Conservation (phyloP, 1,140 invertebrate genomes). For the Brachionus rubens region DNA sequence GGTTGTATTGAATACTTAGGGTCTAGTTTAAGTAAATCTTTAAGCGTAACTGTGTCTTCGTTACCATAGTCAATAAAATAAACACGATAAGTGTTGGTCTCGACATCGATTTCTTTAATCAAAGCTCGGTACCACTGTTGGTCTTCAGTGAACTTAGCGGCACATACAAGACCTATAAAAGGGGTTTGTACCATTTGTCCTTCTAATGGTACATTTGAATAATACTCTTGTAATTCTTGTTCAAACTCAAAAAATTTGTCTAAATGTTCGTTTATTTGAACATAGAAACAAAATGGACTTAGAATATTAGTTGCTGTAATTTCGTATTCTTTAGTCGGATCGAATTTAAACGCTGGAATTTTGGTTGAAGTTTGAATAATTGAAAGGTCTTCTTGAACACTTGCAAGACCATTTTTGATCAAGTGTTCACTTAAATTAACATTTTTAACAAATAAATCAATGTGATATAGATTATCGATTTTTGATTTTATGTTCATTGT, state of each 20-base stretch:
- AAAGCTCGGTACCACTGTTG: conserved; percentile 34
- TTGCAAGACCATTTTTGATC: background rate
- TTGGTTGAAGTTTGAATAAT: background rate
- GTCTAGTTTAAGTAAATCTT: background rate
- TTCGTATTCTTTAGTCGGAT: background rate
- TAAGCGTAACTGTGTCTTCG: background rate
- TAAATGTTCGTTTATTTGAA: background rate
- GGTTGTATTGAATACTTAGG: background rate
- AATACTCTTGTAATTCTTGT: background rate
- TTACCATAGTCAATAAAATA: conserved; percentile 43
- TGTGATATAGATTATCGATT: conserved; percentile 1
- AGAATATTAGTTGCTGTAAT: background rate
- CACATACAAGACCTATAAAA: background rate
- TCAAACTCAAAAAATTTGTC: background rate
- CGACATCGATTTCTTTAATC: conserved; percentile 4
- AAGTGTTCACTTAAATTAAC: background rate
- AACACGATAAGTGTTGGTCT: background rate
- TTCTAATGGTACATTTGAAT: conserved; percentile 13
- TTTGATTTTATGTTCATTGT: conserved; percentile 7
- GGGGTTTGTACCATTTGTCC: background rate
- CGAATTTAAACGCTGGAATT: background rate
- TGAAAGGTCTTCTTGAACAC: background rate
- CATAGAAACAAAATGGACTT: conserved; percentile 37
- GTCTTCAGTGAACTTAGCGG: conserved; percentile 27
- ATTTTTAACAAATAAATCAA: conserved; percentile 38